phyloP scores from a whole-genome alignment of 2,888 invertebrate species.

The Nymphalis c-album region DNA sequence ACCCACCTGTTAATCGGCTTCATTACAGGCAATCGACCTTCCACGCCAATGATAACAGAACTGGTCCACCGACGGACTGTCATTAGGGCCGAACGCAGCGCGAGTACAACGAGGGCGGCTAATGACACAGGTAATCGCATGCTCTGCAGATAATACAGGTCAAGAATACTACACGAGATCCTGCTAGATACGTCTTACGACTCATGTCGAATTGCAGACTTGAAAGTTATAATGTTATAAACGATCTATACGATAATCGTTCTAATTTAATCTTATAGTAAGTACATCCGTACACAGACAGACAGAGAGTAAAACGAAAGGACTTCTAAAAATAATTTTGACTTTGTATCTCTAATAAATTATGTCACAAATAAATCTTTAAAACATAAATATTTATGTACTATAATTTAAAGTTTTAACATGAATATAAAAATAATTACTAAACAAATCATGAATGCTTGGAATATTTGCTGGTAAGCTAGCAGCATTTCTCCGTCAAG shows the following conservation, averaged over 20 bases:
- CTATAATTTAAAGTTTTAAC: no score
- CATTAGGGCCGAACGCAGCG: constrained; percentile 49
- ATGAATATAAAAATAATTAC: no score
- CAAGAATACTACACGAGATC: constrained; percentile 40
- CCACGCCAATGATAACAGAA: constrained; percentile 55
- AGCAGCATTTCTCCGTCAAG: no score
- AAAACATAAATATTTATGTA: no score
- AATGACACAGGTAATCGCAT: constrained; percentile 45
- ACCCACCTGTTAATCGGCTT: constrained; percentile 61
- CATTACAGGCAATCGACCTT: constrained; percentile 63
- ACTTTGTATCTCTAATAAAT: no score
- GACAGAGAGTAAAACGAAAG: no score
- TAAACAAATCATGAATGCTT: no score
- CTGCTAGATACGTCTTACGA: constrained; percentile 3
- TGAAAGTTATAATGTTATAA: neutral
- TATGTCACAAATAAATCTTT: no score
- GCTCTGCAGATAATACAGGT: constrained; percentile 44
- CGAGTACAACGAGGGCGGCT: constrained; percentile 43
- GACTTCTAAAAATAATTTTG: no score
- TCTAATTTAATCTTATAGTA: neutral
- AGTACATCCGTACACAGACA: no score
- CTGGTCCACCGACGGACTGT: constrained; percentile 47
- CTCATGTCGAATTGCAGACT: neutral
- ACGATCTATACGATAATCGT: neutral
- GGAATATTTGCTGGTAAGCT: no score